A percentile compares a stretch with the other conserved stretches of the same genome.
Conservation (phyloP, 2,888 invertebrate species). For the Thumatha senex region DNA sequence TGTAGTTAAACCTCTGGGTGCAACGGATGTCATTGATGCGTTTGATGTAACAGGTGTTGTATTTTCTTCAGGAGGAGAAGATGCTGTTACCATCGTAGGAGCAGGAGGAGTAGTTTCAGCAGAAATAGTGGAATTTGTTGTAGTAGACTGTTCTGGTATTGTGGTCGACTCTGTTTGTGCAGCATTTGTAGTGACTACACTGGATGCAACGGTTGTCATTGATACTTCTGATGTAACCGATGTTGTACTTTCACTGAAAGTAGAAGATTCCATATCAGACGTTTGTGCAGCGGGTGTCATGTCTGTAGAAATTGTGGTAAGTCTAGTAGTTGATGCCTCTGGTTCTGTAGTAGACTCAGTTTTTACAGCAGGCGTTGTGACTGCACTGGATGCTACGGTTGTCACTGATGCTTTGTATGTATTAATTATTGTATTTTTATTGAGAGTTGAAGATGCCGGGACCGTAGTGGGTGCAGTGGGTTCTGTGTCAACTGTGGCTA, state of each 20-base stretch:
- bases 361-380: background rate
- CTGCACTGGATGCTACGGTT: background rate
- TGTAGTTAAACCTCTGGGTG: background rate
- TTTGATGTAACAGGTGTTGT: background rate
- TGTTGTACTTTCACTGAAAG: no score
- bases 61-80: no score
- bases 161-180: background rate
- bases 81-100: background rate
- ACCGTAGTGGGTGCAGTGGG: no score
- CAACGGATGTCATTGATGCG: no score
- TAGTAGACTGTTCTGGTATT: background rate
- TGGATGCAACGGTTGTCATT: background rate
- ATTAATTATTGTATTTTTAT: background rate
- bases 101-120: background rate
- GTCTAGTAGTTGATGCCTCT: background rate
- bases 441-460: no score
- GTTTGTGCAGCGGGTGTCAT: background rate
- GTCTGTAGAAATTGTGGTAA: conserved; percentile 7
- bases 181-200: background rate
- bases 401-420: background rate
- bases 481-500: no score
- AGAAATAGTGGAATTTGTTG: conserved; percentile 6
- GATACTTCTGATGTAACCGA: no score
- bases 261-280: background rate
- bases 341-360: background rate